Conservation (phyloP, 2,113 vertebrate genomes). For the Neoarius graeffei region DNA sequence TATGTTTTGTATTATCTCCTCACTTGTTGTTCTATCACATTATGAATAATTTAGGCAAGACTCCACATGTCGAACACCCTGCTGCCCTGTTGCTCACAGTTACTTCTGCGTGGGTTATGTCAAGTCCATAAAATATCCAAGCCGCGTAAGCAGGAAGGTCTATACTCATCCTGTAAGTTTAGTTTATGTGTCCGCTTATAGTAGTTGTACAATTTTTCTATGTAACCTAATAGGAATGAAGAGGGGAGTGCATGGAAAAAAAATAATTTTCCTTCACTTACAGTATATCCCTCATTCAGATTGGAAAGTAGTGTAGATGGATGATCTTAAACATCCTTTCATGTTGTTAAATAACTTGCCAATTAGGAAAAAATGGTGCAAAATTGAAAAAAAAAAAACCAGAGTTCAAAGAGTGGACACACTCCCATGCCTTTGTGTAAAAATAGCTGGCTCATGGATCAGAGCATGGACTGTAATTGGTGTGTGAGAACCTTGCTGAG, state of each 20-base stretch:
- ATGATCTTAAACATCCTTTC: conserved; percentile 58
- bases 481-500: conserved; percentile 54
- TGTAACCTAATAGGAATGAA: neutral
- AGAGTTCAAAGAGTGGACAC: neutral
- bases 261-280: neutral
- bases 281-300: neutral
- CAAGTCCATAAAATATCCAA: conserved; percentile 39
- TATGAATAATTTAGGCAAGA: conserved; percentile 28
- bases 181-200: neutral
- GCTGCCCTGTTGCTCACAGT: conserved; percentile 12
- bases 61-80: neutral
- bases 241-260: conserved; percentile 64
- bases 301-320: conserved; percentile 55
- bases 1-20: neutral
- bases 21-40: neutral
- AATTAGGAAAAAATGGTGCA: conserved; percentile 18
- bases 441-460: conserved; percentile 68
- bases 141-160: conserved; percentile 27
- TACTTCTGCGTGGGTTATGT: conserved; percentile 40
- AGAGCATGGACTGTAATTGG: conserved; percentile 62
- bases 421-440: conserved; percentile 59
- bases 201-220: neutral
- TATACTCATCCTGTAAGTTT: conserved; percentile 26
- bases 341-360: conserved; percentile 48
- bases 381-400: conserved; percentile 22